Evolutionary conservation across 2,888 invertebrate species (phyloP).

Genomic region (Tuberolachnus salignus): DNA sequence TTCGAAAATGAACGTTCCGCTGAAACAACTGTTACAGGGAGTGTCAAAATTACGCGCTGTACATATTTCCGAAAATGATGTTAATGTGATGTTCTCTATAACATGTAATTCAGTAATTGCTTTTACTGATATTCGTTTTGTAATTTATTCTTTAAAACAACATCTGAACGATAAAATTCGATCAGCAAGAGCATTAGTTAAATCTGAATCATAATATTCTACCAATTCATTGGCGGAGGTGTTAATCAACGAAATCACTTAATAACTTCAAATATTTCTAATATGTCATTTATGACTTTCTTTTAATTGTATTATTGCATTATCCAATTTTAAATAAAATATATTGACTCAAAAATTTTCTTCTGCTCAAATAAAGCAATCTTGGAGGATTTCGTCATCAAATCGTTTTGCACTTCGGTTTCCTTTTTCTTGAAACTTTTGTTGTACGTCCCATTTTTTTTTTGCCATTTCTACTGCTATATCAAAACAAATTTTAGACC

Average conservation of each 20-base stretch:
- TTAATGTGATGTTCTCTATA: conserved; percentile 21
- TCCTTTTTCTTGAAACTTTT: background rate
- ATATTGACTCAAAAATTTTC: background rate
- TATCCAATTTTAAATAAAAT: conserved; percentile 20
- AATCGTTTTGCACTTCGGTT: background rate
- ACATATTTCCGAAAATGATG: conserved; percentile 35
- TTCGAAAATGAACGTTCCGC: conserved; percentile 4
- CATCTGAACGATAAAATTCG: background rate
- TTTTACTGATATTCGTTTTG: conserved; percentile 9
- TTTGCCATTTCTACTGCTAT: background rate
- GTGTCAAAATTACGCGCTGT: conserved; percentile 17
- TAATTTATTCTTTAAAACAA: conserved; percentile 26
- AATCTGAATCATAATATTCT: background rate
- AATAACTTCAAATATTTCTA: background rate
- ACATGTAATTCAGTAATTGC: conserved; percentile 20
- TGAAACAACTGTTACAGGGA: too few relatives aligned
- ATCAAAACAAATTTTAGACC: background rate
- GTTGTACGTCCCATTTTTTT: background rate
- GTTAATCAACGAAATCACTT: background rate
- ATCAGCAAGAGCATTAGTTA: too few relatives aligned
- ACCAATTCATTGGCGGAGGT: background rate
- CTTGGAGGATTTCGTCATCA: conserved; percentile 25
- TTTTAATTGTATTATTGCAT: conserved; percentile 14
- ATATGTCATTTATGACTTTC: conserved; percentile 7
- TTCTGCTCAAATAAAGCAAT: conserved; percentile 8